Evolutionary conservation across 2,888 invertebrate genomes (phyloP).

Genomic region (Synanthedon vespiformis): DNA sequence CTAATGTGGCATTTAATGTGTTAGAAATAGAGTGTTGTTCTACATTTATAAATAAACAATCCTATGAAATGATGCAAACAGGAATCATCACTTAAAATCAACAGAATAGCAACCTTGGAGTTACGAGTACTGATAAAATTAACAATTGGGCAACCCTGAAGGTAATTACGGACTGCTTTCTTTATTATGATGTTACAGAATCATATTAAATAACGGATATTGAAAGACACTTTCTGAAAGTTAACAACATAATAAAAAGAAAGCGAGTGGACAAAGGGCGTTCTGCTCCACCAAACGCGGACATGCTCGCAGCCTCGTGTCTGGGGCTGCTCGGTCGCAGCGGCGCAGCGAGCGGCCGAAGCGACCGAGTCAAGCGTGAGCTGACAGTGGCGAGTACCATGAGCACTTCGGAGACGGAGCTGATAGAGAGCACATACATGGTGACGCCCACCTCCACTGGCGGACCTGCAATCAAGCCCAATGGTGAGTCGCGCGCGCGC

Average conservation of each 20-base stretch:
- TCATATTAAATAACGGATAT: neutral
- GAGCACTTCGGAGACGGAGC: slow-evolving; percentile 98
- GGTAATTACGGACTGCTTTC: slow-evolving; percentile 51
- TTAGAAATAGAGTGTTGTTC: neutral
- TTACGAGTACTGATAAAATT: slow-evolving; percentile 65
- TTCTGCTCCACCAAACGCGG: slow-evolving; percentile 57
- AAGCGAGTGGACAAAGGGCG: slow-evolving; percentile 63
- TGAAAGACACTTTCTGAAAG: slow-evolving; percentile 3
- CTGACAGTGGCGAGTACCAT: slow-evolving; percentile 82
- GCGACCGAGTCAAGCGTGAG: slow-evolving; percentile 31
- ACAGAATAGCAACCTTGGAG: slow-evolving; percentile 52
- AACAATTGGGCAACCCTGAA: slow-evolving; percentile 51
- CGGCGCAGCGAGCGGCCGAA: slow-evolving; percentile 27
- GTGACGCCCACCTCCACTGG: slow-evolving; percentile 98
- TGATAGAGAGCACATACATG: slow-evolving; percentile 98
- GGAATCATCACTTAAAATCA: slow-evolving; percentile 32
- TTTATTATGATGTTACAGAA: slow-evolving; percentile 49
- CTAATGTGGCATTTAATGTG: neutral
- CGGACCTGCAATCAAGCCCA: slow-evolving; percentile 85
- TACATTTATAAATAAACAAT: slow-evolving; percentile 5
- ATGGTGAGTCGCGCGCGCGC: slow-evolving; percentile 31
- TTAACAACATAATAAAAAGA: slow-evolving; percentile 49
- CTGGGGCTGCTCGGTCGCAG: slow-evolving; percentile 68
- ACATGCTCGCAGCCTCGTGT: slow-evolving; percentile 70
- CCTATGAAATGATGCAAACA: slow-evolving; percentile 13